Evolutionary conservation across 2,888 invertebrate species (phyloP), one percentile per base, ranked within the genome.

Genomic region (Anaspis maculata): DNA sequence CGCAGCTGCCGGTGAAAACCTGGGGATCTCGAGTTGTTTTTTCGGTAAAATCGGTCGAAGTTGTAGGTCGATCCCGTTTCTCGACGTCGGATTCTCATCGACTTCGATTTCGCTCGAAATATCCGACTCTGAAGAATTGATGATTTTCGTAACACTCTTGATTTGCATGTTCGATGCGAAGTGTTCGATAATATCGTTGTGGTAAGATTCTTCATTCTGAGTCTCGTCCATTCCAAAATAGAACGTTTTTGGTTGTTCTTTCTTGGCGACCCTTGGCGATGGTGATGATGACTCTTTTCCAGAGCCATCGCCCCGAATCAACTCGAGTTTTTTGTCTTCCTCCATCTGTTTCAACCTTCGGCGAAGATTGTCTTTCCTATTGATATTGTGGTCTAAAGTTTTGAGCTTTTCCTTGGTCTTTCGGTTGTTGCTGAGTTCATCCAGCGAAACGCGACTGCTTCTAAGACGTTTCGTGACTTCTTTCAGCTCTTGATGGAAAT

Each of bases 1-100:
- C 0, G 88, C 88, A 0, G 84, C 79, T 0, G 82, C 77, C 0
- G 89, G 88, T 2, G 86, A 87, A 66, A 89, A 89, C 35, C 83
- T 67, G 0, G 87, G 84, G 30, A 84, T 77, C 43, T 82, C 78
- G 15, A 80, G 70, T 52, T 80, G 81, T 44, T 85, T 81, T 56
- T 84, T 83, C 1, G 88, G 88, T 42, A 88, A 57, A 1, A 83
- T 86, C 0, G 88, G 87, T 0, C 86, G 72, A 34, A 88, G 64
- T 38, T 81, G 76, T 31, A 88, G 64, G 13, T 81, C 78, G 32
- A 87, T 80, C 28, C 81, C 83, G 22, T 44, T 58, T 25, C 70
- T 68, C 3, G 66, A 61, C 12, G 41, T 39, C 25, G 46, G 45
- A 31, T 53, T 51, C 32, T 59, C 59, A 28, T 62, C 57, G 12